phyloP scores from a whole-genome alignment of 1,140 invertebrate species.

The Drosophila biarmipes region DNA sequence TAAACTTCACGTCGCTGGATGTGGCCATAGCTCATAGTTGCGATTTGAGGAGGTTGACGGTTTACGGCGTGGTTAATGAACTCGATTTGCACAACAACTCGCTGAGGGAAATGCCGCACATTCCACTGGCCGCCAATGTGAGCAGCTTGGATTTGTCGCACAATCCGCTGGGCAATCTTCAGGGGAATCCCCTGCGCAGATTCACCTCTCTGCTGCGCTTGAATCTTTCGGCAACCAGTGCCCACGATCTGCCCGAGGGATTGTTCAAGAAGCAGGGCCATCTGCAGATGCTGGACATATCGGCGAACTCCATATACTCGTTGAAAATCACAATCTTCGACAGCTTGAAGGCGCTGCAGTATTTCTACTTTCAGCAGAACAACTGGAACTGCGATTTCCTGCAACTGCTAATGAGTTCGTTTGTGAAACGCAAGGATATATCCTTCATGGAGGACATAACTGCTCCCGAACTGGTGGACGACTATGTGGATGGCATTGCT shows the following conservation, averaged over 20 bases:
- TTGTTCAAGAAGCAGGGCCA: slow-evolving; percentile 75
- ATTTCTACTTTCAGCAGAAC: slow-evolving; percentile 83
- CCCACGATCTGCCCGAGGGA: slow-evolving; percentile 71
- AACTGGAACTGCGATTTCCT: slow-evolving; percentile 83
- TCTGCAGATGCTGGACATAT: slow-evolving; percentile 76
- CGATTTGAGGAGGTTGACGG: slow-evolving; percentile 67
- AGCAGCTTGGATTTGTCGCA: slow-evolving; percentile 71
- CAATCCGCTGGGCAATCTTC: slow-evolving; percentile 74
- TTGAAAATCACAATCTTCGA: slow-evolving; percentile 79
- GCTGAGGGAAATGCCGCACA: slow-evolving; percentile 70
- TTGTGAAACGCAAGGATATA: slow-evolving; percentile 73
- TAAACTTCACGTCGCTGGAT: slow-evolving; percentile 69
- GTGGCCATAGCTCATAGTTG: slow-evolving; percentile 60
- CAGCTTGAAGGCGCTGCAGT: slow-evolving; percentile 74
- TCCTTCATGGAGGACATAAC: slow-evolving; percentile 78
- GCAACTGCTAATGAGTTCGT: slow-evolving; percentile 76
- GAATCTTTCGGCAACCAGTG: slow-evolving; percentile 67
- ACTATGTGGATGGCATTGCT: slow-evolving; percentile 79
- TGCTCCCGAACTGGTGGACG: slow-evolving; percentile 76
- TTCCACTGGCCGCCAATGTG: slow-evolving; percentile 70
- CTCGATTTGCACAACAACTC: slow-evolving; percentile 81
- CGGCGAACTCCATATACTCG: slow-evolving; percentile 69
- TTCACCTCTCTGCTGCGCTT: slow-evolving; percentile 63
- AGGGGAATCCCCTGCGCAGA: slow-evolving; percentile 70
- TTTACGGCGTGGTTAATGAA: slow-evolving; percentile 63